phyloP scores from a whole-genome alignment of 2,797 vertebrate species.

The Phoxinus dragarum region DNA sequence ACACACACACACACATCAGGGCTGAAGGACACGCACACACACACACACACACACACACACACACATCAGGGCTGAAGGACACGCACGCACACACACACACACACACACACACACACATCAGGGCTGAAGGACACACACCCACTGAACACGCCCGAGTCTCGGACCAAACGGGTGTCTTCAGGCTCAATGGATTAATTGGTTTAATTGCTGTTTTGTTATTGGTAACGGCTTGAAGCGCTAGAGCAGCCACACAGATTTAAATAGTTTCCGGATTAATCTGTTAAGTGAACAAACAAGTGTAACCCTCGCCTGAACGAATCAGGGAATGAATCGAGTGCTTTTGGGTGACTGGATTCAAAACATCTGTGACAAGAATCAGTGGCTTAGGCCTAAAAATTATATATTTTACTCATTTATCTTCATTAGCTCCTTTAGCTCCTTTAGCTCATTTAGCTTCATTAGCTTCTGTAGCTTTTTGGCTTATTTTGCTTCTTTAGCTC shows the following conservation, averaged over 20 bases:
- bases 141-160: background rate
- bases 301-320: background rate
- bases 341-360: background rate
- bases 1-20: no score
- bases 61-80: no score
- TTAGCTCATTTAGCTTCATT: no score
- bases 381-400: background rate
- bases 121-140: background rate
- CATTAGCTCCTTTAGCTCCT: background rate
- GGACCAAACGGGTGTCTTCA: background rate
- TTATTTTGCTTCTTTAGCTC: no score
- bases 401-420: background rate
- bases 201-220: background rate
- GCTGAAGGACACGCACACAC: no score
- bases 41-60: no score
- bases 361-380: background rate
- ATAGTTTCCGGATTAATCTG: background rate
- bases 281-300: background rate
- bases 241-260: background rate
- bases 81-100: no score
- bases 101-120: no score
- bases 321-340: no score
- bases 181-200: background rate
- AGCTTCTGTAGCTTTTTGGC: no score
- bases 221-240: background rate